Conservation (phyloP, 2,888 invertebrate genomes). For the Diploptera punctata region DNA sequence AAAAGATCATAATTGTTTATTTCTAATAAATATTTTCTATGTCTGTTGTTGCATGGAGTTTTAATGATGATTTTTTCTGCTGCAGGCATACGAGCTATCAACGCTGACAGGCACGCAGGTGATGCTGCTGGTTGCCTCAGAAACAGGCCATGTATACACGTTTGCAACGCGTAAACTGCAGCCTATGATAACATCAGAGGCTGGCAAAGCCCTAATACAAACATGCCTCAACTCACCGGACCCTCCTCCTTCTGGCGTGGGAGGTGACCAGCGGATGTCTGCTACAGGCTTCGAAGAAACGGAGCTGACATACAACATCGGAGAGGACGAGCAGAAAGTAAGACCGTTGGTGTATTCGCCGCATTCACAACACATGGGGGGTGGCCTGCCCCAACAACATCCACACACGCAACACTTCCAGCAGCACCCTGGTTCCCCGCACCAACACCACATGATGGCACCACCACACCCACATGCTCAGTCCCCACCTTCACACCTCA, state of each 20-base stretch:
- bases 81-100: slow-evolving; percentile 97
- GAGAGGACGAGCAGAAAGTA: slow-evolving; percentile 96
- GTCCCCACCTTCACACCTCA: slow-evolving; percentile 59
- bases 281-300: slow-evolving; percentile 99
- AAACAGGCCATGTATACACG: slow-evolving; percentile 99
- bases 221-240: slow-evolving; percentile 98
- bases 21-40: background rate
- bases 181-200: slow-evolving; percentile 99
- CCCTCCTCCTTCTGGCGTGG: slow-evolving; percentile 65
- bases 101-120: slow-evolving; percentile 99
- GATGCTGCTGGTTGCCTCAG: slow-evolving; percentile 98
- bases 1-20: no score
- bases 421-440: slow-evolving; percentile 58
- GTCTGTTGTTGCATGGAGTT: no score
- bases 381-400: slow-evolving; percentile 42
- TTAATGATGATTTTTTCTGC: slow-evolving; percentile 1
- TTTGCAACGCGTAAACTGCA: slow-evolving; percentile 98
- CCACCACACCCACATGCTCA: slow-evolving; percentile 68
- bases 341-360: slow-evolving; percentile 92
- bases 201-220: slow-evolving; percentile 97
- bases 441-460: slow-evolving; percentile 64
- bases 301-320: slow-evolving; percentile 95
- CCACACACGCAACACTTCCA: slow-evolving; percentile 53
- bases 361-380: slow-evolving; percentile 47
- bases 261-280: slow-evolving; percentile 95